Percentiles rank a stretch among this genome's conserved stretches.
Conservation (phyloP, 2,113 vertebrate genomes). For the Rhinoderma darwinii region DNA sequence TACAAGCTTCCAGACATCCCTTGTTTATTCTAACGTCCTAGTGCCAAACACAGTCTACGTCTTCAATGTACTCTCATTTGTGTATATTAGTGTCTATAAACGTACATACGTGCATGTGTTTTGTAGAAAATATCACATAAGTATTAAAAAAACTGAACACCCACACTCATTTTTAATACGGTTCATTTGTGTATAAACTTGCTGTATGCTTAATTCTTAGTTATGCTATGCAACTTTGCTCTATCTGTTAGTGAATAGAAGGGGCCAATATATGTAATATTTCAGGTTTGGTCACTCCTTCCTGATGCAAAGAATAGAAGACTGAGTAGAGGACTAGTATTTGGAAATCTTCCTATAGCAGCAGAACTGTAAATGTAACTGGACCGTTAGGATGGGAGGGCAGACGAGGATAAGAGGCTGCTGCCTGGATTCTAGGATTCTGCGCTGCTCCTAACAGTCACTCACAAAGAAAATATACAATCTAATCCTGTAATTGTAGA, state of each 20-base stretch:
- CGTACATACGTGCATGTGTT: background rate
- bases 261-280: background rate
- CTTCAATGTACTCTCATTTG: background rate
- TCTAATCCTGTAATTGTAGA: background rate
- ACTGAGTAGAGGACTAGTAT: background rate
- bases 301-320: background rate
- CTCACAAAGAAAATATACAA: background rate
- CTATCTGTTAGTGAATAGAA: background rate
- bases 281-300: background rate
- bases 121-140: background rate
- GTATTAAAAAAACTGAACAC: background rate
- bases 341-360: conserved; percentile 19
- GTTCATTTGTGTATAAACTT: too few species aligned
- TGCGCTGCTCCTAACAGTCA: background rate
- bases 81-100: background rate
- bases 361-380: conserved; percentile 35
- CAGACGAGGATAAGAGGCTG: conserved; percentile 56
- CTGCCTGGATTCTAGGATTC: conserved; percentile 16
- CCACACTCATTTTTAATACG: too few species aligned
- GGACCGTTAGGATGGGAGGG: conserved; percentile 59
- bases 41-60: background rate
- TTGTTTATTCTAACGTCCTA: conserved; percentile 16
- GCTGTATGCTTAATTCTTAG: background rate
- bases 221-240: too few species aligned
- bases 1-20: background rate